A percentile compares a stretch with the other conserved stretches of the same genome.
These are phyloP conservation scores for Perizoma flavofasciatum DNA, from an alignment of 2,888 invertebrate genomes.

Conservation along the genomic window DNA sequence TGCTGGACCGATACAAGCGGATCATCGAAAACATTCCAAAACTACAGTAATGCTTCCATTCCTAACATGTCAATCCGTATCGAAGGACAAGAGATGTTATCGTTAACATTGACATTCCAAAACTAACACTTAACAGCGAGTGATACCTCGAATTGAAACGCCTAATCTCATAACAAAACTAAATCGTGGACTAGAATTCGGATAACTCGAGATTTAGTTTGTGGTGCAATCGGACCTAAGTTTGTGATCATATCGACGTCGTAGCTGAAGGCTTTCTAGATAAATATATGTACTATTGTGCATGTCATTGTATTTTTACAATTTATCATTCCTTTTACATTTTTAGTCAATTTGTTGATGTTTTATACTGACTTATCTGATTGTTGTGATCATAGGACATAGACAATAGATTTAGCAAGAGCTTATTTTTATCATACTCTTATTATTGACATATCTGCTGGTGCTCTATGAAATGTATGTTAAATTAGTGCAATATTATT, in stretches of 20 bases:
- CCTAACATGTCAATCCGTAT: slow-evolving; percentile 8
- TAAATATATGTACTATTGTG: slow-evolving; percentile 26
- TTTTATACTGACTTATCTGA: slow-evolving; percentile 35
- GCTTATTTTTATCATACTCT: slow-evolving; percentile 4
- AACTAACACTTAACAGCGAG: background rate
- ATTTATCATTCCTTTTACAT: slow-evolving; percentile 22
- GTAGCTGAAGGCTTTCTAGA: slow-evolving; percentile 13
- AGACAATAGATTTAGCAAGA: slow-evolving; percentile 6
- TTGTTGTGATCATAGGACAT: slow-evolving; percentile 41
- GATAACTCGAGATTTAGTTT: background rate
- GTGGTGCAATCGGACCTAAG: slow-evolving; percentile 10
- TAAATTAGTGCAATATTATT: slow-evolving; percentile 33
- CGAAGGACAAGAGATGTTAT: slow-evolving; percentile 7
- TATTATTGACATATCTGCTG: slow-evolving; percentile 38
- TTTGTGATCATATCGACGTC: slow-evolving; percentile 14
- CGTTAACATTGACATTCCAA: slow-evolving; percentile 11
- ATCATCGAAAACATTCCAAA: slow-evolving; percentile 63
- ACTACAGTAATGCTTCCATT: slow-evolving; percentile 41
- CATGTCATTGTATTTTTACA: slow-evolving; percentile 16
- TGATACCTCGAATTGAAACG: background rate
- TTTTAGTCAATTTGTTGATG: slow-evolving; percentile 39
- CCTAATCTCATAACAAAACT: background rate
- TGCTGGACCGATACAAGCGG: slow-evolving; percentile 87
- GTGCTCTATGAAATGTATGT: slow-evolving; percentile 36
- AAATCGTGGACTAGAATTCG: background rate